phyloP scores from a whole-genome alignment of 2,888 invertebrate species.

The Cloeon dipterum region DNA sequence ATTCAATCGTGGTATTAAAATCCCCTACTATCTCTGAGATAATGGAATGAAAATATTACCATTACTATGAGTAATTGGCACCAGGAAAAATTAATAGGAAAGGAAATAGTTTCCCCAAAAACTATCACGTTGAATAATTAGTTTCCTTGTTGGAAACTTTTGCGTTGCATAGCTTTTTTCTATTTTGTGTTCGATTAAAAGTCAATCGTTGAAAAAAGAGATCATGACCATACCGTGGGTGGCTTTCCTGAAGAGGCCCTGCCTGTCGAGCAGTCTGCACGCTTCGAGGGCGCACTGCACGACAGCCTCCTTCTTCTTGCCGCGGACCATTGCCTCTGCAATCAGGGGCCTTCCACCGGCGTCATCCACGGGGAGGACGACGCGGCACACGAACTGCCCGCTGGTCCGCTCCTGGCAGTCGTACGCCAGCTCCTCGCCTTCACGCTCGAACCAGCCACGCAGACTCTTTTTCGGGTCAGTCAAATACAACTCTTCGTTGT shows the following conservation, averaged over 20 bases:
- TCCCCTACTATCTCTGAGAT: too few relatives aligned
- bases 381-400: constrained; percentile 64
- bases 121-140: too few relatives aligned
- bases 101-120: too few relatives aligned
- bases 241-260: constrained; percentile 65
- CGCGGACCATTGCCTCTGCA: constrained; percentile 69
- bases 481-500: constrained; percentile 72
- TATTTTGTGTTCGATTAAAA: too few relatives aligned
- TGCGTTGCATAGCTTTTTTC: too few relatives aligned
- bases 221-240: constrained; percentile 76
- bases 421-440: constrained; percentile 58
- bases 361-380: constrained; percentile 63
- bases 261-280: constrained; percentile 70
- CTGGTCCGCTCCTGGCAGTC: constrained; percentile 65
- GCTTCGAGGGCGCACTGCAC: constrained; percentile 86
- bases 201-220: too few relatives aligned
- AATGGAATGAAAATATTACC: too few relatives aligned
- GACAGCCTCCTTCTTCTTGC: constrained; percentile 87
- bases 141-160: too few relatives aligned
- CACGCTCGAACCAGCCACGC: constrained; percentile 83
- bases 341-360: constrained; percentile 46
- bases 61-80: too few relatives aligned
- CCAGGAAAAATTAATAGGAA: too few relatives aligned
- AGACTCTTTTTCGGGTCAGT: constrained; percentile 91
- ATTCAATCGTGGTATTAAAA: too few relatives aligned